Conservation (phyloP, 2,888 invertebrate species). For the Byasa hedistus region DNA sequence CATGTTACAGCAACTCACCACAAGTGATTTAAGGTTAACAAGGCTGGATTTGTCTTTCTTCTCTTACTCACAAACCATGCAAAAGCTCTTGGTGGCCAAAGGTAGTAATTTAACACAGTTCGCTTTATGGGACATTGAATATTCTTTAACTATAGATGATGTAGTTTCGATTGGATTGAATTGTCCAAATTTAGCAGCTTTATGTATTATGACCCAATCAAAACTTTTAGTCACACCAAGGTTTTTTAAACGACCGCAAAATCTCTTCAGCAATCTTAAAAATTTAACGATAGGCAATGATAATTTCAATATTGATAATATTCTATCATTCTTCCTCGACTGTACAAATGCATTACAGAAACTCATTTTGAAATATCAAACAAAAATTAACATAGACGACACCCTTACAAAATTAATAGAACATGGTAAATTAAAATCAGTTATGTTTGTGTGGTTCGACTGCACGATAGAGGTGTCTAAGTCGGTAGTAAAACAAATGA, state of each 20-base stretch:
- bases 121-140: slow-evolving; percentile 71
- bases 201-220: slow-evolving; percentile 72
- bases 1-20: slow-evolving; percentile 63
- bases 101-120: slow-evolving; percentile 70
- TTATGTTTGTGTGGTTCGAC: slow-evolving; percentile 68
- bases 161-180: slow-evolving; percentile 60
- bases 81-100: slow-evolving; percentile 60
- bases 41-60: slow-evolving; percentile 72
- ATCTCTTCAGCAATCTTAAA: slow-evolving; percentile 60
- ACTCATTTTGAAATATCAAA: slow-evolving; percentile 68
- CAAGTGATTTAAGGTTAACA: slow-evolving; percentile 59
- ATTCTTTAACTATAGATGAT: slow-evolving; percentile 63
- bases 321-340: slow-evolving; percentile 64
- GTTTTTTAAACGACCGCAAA: slow-evolving; percentile 53
- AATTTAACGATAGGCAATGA: slow-evolving; percentile 69
- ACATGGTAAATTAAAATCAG: slow-evolving; percentile 59
- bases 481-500: slow-evolving; percentile 58
- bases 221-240: slow-evolving; percentile 59
- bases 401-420: slow-evolving; percentile 57
- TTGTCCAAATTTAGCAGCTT: slow-evolving; percentile 65
- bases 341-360: slow-evolving; percentile 62
- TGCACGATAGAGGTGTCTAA: slow-evolving; percentile 70
- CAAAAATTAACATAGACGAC: slow-evolving; percentile 61
- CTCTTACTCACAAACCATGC: slow-evolving; percentile 64
- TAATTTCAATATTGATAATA: slow-evolving; percentile 62